Conservation (phyloP, 2,888 invertebrate species). For the Auanema sp. region DNA sequence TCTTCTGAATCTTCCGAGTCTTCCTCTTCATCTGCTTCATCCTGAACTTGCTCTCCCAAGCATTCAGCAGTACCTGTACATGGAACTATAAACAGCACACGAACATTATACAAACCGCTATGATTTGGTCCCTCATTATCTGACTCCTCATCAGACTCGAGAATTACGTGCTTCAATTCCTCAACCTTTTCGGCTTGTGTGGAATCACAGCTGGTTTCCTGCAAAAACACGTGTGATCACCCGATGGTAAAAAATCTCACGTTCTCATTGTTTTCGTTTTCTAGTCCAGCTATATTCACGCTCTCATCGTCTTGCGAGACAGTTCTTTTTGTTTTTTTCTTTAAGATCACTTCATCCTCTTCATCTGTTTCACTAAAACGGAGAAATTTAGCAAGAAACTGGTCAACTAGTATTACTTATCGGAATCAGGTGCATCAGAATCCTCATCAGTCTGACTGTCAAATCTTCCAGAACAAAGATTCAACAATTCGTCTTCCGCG, state of each 20-base stretch:
- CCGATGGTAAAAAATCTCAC: too few relatives aligned
- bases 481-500: not conserved
- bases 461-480: not conserved
- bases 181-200: too few relatives aligned
- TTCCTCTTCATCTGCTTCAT: conserved; percentile 5
- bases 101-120: not conserved
- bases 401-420: too few relatives aligned
- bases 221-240: too few relatives aligned
- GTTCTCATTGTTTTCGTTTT: too few relatives aligned
- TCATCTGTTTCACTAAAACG: too few relatives aligned
- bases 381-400: too few relatives aligned
- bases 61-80: not conserved
- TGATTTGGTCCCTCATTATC: conserved; percentile 11
- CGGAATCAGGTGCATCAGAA: not conserved
- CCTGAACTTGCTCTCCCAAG: conserved; percentile 2
- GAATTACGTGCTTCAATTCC: not conserved
- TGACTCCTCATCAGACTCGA: not conserved
- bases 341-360: not conserved
- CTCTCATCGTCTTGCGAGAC: not conserved
- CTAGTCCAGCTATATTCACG: too few relatives aligned
- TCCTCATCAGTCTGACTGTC: not conserved
- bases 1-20: conserved; percentile 16
- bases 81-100: not conserved
- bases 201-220: not conserved
- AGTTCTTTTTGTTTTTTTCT: not conserved